A percentile compares a stretch with the other conserved stretches of the same genome.
These are phyloP conservation scores for Sturnira hondurensis DNA, from an alignment of 2,113 vertebrate genomes.

Conservation along the genomic window DNA sequence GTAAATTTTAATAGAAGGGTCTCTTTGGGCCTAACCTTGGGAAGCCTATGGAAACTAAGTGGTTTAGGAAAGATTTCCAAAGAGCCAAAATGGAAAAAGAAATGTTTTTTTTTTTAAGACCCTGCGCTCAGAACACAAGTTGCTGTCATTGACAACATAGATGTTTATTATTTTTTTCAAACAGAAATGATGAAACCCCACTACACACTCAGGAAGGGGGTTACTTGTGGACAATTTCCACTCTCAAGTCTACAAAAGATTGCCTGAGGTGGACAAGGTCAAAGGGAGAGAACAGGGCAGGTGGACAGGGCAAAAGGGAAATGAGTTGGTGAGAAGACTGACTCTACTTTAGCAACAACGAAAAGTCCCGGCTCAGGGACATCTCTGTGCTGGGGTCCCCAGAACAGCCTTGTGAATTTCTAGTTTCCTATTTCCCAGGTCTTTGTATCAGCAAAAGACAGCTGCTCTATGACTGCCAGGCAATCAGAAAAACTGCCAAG, in stretches of 20 bases:
- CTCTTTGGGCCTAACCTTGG: not conserved
- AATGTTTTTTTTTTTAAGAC: not conserved
- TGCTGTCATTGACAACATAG: not conserved
- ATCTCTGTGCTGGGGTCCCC: not conserved
- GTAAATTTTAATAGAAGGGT: not conserved
- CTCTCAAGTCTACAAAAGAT: not conserved
- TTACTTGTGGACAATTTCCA: not conserved
- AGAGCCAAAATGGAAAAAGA: not conserved
- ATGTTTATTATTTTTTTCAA: not conserved
- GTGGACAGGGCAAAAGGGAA: not conserved
- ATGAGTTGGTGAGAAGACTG: not conserved
- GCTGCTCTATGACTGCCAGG: not conserved
- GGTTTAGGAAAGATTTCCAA: not conserved
- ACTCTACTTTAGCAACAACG: not conserved
- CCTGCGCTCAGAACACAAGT: not conserved
- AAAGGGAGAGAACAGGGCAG: not conserved
- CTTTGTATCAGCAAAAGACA: slow-evolving; percentile 33
- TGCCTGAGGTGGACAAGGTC: not conserved
- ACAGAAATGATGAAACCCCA: not conserved
- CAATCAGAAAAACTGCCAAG: slow-evolving; percentile 56
- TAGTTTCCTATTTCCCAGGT: not conserved
- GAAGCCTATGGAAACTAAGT: not conserved
- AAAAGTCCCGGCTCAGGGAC: slow-evolving; percentile 25
- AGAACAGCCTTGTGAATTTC: not conserved
- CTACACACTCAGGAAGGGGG: not conserved